Conservation (phyloP, 2,113 vertebrate genomes). For the Chaetura pelagica region DNA sequence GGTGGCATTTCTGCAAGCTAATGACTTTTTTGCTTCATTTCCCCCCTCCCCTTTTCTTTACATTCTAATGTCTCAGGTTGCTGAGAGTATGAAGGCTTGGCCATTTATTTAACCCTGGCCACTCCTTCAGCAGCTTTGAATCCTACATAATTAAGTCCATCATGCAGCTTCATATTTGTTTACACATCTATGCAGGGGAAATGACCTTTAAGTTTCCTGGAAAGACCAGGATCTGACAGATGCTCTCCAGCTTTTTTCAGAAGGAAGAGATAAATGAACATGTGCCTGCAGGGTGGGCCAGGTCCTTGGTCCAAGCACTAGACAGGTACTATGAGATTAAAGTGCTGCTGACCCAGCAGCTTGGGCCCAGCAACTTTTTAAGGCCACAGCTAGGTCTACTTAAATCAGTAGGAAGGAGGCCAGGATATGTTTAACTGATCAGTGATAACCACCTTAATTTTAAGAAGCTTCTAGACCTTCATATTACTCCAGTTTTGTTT, state of each 20-base stretch:
- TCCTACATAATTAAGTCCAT: not conserved
- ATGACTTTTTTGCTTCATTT: not conserved
- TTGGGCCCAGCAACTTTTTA: not conserved
- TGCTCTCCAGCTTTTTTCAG: not conserved
- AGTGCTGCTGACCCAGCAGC: not conserved
- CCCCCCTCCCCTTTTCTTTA: accelerated
- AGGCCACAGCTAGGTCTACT: not conserved
- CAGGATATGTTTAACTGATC: not conserved
- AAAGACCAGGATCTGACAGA: not conserved
- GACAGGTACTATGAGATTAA: not conserved
- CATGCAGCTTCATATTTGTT: not conserved
- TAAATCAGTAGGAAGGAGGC: not conserved
- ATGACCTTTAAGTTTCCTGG: not conserved
- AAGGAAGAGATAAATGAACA: not conserved
- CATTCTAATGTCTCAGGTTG: not conserved
- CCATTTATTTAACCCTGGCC: not conserved
- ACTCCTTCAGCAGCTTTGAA: not conserved
- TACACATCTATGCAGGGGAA: not conserved
- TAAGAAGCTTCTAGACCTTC: not conserved
- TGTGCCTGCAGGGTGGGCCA: not conserved
- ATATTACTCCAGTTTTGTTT: not conserved
- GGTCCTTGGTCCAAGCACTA: not conserved
- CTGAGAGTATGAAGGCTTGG: not conserved
- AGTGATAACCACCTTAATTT: not conserved
- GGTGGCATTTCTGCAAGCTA: not conserved